Evolutionary conservation across 2,888 invertebrate genomes (phyloP).

Genomic region (Sphaerophoria taeniata): DNA sequence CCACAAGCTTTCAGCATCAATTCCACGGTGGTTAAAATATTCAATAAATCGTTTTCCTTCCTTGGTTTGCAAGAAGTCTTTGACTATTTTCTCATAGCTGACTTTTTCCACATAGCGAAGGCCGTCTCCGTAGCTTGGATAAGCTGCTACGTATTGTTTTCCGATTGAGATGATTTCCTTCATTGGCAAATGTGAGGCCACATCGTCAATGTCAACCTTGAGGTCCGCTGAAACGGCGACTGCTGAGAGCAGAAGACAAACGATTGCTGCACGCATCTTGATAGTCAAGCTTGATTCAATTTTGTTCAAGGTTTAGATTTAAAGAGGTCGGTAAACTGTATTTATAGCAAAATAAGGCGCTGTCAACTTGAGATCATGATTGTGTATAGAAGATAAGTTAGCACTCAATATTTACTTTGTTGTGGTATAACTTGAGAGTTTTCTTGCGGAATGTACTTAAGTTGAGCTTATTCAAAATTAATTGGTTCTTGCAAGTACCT

Average conservation of each 20-base stretch:
- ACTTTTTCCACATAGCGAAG: not conserved
- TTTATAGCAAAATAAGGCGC: not conserved
- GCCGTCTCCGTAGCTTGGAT: not conserved
- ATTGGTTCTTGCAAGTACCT: too few relatives aligned
- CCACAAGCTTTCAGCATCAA: not conserved
- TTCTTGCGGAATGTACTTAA: too few relatives aligned
- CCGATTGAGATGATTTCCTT: slow-evolving; percentile 24
- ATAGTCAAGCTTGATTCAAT: not conserved
- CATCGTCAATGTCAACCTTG: slow-evolving; percentile 19
- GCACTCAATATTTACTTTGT: too few relatives aligned
- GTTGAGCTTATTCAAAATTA: too few relatives aligned
- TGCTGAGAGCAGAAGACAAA: slow-evolving; percentile 13
- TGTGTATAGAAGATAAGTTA: too few relatives aligned
- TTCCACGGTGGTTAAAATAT: not conserved
- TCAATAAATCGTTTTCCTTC: not conserved
- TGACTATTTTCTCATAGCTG: not conserved
- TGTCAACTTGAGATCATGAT: not conserved
- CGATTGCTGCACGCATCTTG: slow-evolving; percentile 4
- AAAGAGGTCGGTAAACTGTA: not conserved
- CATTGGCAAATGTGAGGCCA: slow-evolving; percentile 24
- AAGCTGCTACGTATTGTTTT: slow-evolving; percentile 15
- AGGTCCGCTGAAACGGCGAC: slow-evolving; percentile 30
- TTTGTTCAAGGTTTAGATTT: not conserved
- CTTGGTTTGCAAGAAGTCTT: not conserved
- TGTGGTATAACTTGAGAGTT: too few relatives aligned